Evolutionary conservation across 2,113 vertebrate species (phyloP).

Genomic region (Rhinoderma darwinii): DNA sequence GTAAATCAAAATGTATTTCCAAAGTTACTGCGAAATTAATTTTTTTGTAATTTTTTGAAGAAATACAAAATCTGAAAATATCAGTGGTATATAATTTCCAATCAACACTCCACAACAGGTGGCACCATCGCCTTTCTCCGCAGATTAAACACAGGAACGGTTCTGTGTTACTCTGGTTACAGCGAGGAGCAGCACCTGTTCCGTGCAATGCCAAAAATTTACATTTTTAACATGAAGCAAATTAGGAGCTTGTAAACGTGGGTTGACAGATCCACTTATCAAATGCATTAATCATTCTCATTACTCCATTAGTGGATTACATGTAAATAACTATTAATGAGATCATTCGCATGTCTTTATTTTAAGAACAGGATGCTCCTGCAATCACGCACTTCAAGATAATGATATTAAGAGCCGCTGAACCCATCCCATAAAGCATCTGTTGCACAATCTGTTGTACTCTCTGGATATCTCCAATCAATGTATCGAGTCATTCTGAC

Average conservation of each 20-base stretch:
- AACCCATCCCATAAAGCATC: conserved; percentile 63
- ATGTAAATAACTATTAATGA: conserved; percentile 59
- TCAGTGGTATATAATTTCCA: not conserved
- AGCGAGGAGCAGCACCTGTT: not conserved
- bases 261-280: conserved; percentile 12
- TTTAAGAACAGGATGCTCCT: conserved; percentile 43
- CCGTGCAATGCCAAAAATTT: not conserved
- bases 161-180: not conserved
- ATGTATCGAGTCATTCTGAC: conserved; percentile 68
- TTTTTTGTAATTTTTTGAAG: too few relatives aligned
- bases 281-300: conserved; percentile 8
- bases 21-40: too few relatives aligned
- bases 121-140: not conserved
- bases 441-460: conserved; percentile 69
- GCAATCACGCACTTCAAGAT: conserved; percentile 58
- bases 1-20: too few relatives aligned
- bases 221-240: not conserved
- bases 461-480: conserved; percentile 70
- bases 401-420: conserved; percentile 66
- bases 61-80: not conserved
- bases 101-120: not conserved
- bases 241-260: not conserved
- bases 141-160: not conserved
- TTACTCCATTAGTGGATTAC: not conserved
- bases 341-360: conserved; percentile 51